phyloP scores from a whole-genome alignment of 1,140 invertebrate genomes.

The Tetramorium simillimum region DNA sequence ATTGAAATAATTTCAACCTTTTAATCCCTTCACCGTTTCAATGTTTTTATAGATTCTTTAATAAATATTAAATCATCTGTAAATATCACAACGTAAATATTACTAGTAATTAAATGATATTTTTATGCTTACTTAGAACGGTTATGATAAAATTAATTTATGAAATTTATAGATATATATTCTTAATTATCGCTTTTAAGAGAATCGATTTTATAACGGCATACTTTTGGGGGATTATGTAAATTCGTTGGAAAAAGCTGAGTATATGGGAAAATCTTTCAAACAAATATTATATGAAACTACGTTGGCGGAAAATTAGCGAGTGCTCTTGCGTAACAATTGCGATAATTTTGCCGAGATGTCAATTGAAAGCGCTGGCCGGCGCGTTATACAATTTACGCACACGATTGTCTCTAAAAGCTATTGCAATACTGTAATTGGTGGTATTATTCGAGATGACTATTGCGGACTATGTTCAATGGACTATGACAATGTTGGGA shows the following conservation, averaged over 20 bases:
- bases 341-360: conserved; percentile 34
- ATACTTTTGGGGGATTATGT: not conserved
- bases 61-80: not conserved
- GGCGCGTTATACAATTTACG: conserved; percentile 60
- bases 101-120: not conserved
- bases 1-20: conserved; percentile 11
- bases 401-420: conserved; percentile 77
- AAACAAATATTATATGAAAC: not conserved
- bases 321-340: conserved; percentile 30
- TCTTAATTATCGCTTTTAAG: not conserved
- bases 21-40: not conserved
- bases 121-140: not conserved
- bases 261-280: not conserved
- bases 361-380: conserved; percentile 18
- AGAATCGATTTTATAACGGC: conserved; percentile 23
- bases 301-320: conserved; percentile 15
- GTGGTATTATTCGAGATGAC: conserved; percentile 82
- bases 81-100: conserved; percentile 1
- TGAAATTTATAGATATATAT: not conserved
- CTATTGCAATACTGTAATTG: conserved; percentile 86
- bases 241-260: not conserved
- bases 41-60: not conserved
- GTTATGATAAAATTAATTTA: not conserved
- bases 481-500: conserved; percentile 66
- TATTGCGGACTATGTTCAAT: conserved; percentile 83